Evolutionary conservation across 1,140 invertebrate species (phyloP).

Genomic region (Drosophila auraria): DNA sequence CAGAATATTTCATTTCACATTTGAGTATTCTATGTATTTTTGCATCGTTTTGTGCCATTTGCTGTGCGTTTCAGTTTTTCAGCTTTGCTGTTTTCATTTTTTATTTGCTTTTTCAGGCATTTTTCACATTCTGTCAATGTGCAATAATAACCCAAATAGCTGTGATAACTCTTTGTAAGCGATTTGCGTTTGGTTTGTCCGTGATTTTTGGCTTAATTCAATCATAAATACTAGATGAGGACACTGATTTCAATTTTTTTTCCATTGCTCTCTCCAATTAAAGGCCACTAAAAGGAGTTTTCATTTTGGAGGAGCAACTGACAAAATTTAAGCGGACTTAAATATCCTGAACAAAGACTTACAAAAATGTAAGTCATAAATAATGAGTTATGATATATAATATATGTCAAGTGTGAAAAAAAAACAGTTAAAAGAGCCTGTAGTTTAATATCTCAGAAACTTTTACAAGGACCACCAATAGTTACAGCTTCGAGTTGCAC

Average conservation of each 20-base stretch:
- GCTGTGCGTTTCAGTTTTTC: conserved; percentile 39
- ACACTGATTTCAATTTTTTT: conserved; percentile 5
- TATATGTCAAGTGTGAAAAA: not conserved
- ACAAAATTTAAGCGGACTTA: not conserved
- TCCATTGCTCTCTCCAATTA: not conserved
- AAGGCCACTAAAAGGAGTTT: not conserved
- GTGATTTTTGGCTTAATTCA: conserved; percentile 42
- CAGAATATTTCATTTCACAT: conserved; percentile 74
- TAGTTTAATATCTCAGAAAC: no score
- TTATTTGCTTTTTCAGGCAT: conserved; percentile 2
- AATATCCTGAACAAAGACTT: no score
- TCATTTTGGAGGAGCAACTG: not conserved
- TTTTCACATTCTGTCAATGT: conserved; percentile 52
- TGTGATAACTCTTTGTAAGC: conserved; percentile 52
- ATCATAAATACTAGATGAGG: conserved; percentile 42
- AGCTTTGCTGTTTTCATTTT: conserved; percentile 8
- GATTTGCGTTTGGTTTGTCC: conserved; percentile 29
- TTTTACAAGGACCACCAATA: no score
- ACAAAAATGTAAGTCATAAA: not conserved
- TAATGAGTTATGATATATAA: not conserved
- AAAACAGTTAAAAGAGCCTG: no score
- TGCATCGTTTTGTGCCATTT: conserved; percentile 29
- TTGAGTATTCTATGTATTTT: conserved; percentile 40
- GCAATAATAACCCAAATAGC: conserved; percentile 49
- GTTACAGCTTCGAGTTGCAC: no score